Conservation (phyloP, 2,113 vertebrate genomes). For the Porphyrio hochstetteri region DNA sequence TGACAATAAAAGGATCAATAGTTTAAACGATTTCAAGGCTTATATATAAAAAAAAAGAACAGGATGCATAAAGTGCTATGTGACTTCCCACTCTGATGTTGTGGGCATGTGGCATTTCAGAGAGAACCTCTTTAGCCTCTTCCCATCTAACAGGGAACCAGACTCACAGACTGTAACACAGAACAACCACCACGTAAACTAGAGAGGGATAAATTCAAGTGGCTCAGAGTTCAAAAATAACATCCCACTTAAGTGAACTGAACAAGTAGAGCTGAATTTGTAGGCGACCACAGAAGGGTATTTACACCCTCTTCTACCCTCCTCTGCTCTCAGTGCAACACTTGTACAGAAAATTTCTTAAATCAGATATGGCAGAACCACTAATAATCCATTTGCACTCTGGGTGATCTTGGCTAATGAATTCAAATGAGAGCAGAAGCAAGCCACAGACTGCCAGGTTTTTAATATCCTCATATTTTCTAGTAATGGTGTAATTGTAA, state of each 20-base stretch:
- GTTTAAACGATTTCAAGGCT: neutral
- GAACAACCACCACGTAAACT: neutral
- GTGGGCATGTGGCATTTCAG: neutral
- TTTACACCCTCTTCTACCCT: neutral
- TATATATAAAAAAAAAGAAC: neutral
- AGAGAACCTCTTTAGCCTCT: neutral
- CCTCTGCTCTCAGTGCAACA: neutral
- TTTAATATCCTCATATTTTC: conserved; percentile 59
- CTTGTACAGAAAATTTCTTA: neutral
- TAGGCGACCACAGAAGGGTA: neutral
- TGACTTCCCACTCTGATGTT: neutral
- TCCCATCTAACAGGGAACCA: neutral
- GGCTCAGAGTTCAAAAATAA: neutral
- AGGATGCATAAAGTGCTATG: neutral
- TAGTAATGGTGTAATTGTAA: conserved; percentile 43
- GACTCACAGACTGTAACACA: neutral
- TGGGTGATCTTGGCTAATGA: conserved; percentile 8
- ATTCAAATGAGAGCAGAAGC: conserved; percentile 44
- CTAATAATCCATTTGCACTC: neutral
- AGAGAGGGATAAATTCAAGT: neutral
- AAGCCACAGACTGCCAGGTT: conserved; percentile 1
- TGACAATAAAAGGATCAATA: neutral
- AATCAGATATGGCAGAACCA: neutral
- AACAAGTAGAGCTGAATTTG: neutral
- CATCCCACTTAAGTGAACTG: neutral